Evolutionary conservation across 2,113 vertebrate genomes (phyloP).

Genomic region (Thunnus maccoyii): DNA sequence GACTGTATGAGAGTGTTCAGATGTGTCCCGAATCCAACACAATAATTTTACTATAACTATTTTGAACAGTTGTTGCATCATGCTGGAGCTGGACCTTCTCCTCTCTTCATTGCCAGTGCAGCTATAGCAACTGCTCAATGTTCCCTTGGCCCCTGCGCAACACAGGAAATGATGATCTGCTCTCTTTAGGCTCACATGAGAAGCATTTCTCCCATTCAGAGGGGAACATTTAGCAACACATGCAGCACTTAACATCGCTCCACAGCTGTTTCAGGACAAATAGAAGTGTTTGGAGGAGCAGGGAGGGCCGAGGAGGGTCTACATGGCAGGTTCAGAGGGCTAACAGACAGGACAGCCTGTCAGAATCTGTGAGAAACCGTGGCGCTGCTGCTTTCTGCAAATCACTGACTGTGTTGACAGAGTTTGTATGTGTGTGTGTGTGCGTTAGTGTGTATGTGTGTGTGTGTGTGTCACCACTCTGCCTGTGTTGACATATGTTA

Average conservation of each 20-base stretch:
- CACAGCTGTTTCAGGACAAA: slow-evolving; percentile 79
- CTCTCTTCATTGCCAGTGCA: slow-evolving; percentile 58
- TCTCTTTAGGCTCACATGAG: slow-evolving; percentile 71
- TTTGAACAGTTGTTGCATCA: slow-evolving; percentile 66
- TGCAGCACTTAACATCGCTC: slow-evolving; percentile 62
- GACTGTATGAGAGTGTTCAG: slow-evolving; percentile 6
- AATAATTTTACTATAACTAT: slow-evolving; percentile 54
- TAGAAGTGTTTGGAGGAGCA: slow-evolving; percentile 60
- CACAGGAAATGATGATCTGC: slow-evolving; percentile 75
- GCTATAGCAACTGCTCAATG: slow-evolving; percentile 77
- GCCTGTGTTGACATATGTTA: slow-evolving; percentile 72
- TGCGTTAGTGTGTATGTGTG: slow-evolving; percentile 30
- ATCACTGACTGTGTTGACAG: slow-evolving; percentile 44
- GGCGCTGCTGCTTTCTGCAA: slow-evolving; percentile 45
- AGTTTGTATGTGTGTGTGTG: slow-evolving; percentile 13
- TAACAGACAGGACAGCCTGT: slow-evolving; percentile 54
- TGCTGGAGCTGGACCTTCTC: slow-evolving; percentile 41
- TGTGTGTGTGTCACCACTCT: slow-evolving; percentile 42
- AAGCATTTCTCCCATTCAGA: slow-evolving; percentile 71
- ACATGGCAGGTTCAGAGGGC: slow-evolving; percentile 64
- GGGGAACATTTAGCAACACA: slow-evolving; percentile 77
- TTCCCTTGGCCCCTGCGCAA: slow-evolving; percentile 66
- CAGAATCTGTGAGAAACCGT: slow-evolving; percentile 64
- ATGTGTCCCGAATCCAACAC: slow-evolving; percentile 31
- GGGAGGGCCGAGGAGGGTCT: slow-evolving; percentile 36